A percentile compares a stretch with the other conserved stretches of the same genome.
These are phyloP conservation scores for Diploscapter pachys DNA, from an alignment of 1,140 invertebrate genomes.

Conservation along the genomic window DNA sequence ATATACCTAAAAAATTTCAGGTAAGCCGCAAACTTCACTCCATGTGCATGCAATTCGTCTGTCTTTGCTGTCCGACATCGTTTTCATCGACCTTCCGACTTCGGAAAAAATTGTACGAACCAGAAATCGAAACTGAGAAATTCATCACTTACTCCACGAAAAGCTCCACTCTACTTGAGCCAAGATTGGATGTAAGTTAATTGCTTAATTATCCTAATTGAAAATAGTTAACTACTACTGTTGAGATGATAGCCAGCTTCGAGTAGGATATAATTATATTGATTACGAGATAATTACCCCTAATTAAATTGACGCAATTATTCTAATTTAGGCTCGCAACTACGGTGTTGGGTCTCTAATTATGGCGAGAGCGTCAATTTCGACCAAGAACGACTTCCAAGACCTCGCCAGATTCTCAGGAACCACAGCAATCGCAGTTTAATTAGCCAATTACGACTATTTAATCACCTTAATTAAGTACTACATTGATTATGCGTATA, in stretches of 20 bases:
- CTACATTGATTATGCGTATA: too few relatives aligned
- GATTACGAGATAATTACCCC: not conserved
- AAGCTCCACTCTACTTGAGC: constrained; percentile 3
- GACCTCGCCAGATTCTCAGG: too few relatives aligned
- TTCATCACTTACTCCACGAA: not conserved
- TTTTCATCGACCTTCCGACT: too few relatives aligned
- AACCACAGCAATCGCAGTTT: too few relatives aligned
- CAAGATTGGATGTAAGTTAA: constrained; percentile 9
- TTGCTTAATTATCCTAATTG: not conserved
- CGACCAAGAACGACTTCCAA: not conserved
- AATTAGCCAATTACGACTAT: too few relatives aligned
- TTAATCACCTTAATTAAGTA: too few relatives aligned
- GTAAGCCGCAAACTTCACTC: too few relatives aligned
- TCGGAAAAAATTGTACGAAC: too few relatives aligned
- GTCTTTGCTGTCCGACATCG: too few relatives aligned
- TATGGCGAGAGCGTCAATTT: constrained; percentile 22
- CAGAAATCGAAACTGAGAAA: too few relatives aligned
- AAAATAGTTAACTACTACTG: not conserved
- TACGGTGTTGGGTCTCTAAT: constrained; percentile 16
- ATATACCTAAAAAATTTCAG: too few relatives aligned
- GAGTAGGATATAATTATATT: not conserved
- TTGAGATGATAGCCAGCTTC: not conserved
- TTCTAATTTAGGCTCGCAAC: constrained; percentile 10
- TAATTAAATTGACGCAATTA: not conserved
- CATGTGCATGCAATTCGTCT: too few relatives aligned